Evolutionary conservation across 2,113 vertebrate genomes (phyloP).

Genomic region (Epinephelus cyanopodus): DNA sequence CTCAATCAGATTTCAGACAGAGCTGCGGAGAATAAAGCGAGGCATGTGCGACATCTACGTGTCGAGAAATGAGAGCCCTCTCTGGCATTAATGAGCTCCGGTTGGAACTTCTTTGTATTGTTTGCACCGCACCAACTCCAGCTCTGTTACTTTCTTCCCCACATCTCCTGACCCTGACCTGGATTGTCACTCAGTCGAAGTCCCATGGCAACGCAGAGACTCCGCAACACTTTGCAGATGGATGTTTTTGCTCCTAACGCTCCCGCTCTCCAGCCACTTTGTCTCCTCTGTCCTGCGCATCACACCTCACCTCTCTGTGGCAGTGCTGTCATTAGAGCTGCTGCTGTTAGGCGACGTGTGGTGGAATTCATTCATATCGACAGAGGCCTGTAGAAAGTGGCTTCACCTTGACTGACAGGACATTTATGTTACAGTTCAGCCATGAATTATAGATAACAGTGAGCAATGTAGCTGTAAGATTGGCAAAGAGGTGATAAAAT

Average conservation of each 20-base stretch:
- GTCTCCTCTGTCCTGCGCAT: neutral
- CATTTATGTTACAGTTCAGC: slow-evolving; percentile 12
- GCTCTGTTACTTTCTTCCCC: slow-evolving; percentile 21
- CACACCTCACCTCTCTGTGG: slow-evolving; percentile 18
- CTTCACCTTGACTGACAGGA: slow-evolving; percentile 6
- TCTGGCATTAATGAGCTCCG: slow-evolving; percentile 41
- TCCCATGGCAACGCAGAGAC: slow-evolving; percentile 49
- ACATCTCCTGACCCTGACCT: slow-evolving; percentile 55
- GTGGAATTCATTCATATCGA: slow-evolving; percentile 30
- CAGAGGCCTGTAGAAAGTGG: neutral
- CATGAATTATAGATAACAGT: slow-evolving; percentile 27
- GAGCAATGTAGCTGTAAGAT: neutral
- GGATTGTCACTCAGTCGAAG: slow-evolving; percentile 50
- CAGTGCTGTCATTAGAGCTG: slow-evolving; percentile 11
- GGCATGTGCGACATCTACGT: neutral
- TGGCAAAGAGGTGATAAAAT: slow-evolving; percentile 13
- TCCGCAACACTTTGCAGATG: slow-evolving; percentile 39
- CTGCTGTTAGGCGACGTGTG: slow-evolving; percentile 11
- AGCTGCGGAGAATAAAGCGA: slow-evolving; percentile 20
- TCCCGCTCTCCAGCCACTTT: neutral
- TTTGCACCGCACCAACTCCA: slow-evolving; percentile 11
- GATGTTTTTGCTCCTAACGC: slow-evolving; percentile 33
- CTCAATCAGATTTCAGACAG: slow-evolving; percentile 53
- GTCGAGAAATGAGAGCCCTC: slow-evolving; percentile 33
- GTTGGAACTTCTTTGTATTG: slow-evolving; percentile 23